Evolutionary conservation across 2,797 vertebrate genomes (phyloP).

Genomic region (Lates japonicus): DNA sequence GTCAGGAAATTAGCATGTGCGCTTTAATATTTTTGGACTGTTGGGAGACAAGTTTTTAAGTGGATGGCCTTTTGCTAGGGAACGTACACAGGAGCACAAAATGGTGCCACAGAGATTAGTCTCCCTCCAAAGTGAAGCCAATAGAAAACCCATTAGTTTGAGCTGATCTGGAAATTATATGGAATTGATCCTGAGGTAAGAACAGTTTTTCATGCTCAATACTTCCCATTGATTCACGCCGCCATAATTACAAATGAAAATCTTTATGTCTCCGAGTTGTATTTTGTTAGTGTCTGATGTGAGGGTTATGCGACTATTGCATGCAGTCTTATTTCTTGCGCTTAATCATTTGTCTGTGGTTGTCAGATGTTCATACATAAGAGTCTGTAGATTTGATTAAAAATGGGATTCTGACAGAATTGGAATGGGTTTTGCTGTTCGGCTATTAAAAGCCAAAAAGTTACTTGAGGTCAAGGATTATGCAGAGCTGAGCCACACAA

Average conservation of each 20-base stretch:
- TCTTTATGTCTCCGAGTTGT: slow-evolving; percentile 81
- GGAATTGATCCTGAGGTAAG: slow-evolving; percentile 84
- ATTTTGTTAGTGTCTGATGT: slow-evolving; percentile 72
- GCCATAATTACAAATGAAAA: slow-evolving; percentile 85
- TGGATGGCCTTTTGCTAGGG: slow-evolving; percentile 71
- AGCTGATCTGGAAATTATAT: slow-evolving; percentile 87
- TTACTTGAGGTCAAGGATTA: slow-evolving; percentile 41
- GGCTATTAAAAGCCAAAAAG: slow-evolving; percentile 23
- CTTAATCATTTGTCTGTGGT: neutral
- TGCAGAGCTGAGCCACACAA: neutral
- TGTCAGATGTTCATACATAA: slow-evolving; percentile 5
- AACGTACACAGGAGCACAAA: slow-evolving; percentile 72
- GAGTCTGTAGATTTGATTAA: slow-evolving; percentile 12
- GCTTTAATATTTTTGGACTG: slow-evolving; percentile 82
- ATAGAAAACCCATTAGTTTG: slow-evolving; percentile 86
- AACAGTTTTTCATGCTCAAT: slow-evolving; percentile 84
- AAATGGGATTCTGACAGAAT: slow-evolving; percentile 24
- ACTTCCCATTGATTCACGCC: slow-evolving; percentile 80
- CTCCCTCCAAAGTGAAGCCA: slow-evolving; percentile 73
- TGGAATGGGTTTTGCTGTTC: slow-evolving; percentile 13
- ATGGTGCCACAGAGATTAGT: slow-evolving; percentile 75
- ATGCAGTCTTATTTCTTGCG: slow-evolving; percentile 24
- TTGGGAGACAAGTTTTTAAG: slow-evolving; percentile 76
- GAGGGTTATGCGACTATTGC: slow-evolving; percentile 30
- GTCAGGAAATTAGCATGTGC: slow-evolving; percentile 80